phyloP scores from a whole-genome alignment of 1,140 invertebrate species.

The Epicauta chinensis region DNA sequence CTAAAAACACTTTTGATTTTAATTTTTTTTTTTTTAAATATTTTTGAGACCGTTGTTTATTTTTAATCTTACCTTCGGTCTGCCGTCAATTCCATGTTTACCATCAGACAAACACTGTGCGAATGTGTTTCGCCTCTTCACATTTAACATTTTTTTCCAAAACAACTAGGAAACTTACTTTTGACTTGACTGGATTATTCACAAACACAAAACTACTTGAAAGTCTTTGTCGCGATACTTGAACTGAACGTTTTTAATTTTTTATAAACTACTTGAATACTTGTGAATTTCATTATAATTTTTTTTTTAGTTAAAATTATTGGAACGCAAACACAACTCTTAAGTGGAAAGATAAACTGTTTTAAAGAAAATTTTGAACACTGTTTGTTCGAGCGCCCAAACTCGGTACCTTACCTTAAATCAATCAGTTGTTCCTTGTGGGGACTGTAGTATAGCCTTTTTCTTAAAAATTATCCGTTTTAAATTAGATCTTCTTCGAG shows the following conservation, averaged over 20 bases:
- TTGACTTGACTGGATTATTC: constrained; percentile 10
- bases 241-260: constrained; percentile 2
- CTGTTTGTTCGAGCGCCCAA: constrained; percentile 4
- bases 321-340: constrained; percentile 14
- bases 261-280: too few species aligned
- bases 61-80: constrained; percentile 18
- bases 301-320: constrained; percentile 10
- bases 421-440: constrained; percentile 11
- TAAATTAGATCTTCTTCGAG: constrained; percentile 1
- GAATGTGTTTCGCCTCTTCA: constrained; percentile 12
- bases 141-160: constrained; percentile 12
- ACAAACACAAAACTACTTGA: constrained; percentile 13
- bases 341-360: constrained; percentile 12
- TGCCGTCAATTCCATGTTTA: constrained; percentile 15
- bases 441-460: constrained; percentile 7
- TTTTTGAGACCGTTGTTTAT: constrained; percentile 15
- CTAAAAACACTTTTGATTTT: background rate
- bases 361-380: constrained; percentile 4
- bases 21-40: constrained; percentile 1
- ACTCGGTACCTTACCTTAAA: constrained; percentile 14
- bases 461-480: constrained; percentile 6
- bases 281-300: too few species aligned
- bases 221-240: constrained; percentile 14
- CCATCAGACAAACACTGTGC: constrained; percentile 14
- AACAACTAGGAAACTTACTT: constrained; percentile 13